These are phyloP conservation scores for Pardosa pseudoannulata DNA, from an alignment of 2,888 invertebrate genomes.

Conservation along the genomic window DNA sequence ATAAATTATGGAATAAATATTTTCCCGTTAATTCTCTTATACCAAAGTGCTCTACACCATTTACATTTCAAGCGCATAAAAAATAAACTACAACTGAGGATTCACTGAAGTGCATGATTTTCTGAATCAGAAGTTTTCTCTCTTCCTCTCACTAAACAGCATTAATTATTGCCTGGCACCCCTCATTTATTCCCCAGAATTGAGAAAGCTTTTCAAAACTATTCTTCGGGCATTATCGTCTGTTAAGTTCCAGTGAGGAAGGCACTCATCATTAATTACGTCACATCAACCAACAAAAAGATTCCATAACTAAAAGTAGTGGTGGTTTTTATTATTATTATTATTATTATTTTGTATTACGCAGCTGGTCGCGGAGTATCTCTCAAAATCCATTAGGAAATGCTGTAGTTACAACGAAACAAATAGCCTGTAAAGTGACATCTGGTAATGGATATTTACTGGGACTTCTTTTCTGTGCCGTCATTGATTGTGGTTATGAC, in stretches of 20 bases:
- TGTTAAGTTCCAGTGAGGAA: not conserved
- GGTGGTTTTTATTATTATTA: not conserved
- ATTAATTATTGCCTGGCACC: not conserved
- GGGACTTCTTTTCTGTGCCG: not conserved
- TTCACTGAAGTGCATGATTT: not conserved
- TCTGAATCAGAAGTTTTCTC: not conserved
- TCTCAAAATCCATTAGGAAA: not conserved
- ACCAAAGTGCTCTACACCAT: too few relatives aligned
- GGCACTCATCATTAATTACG: conserved; percentile 1
- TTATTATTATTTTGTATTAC: not conserved
- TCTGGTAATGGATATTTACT: conserved; percentile 3
- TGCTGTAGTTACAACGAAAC: not conserved
- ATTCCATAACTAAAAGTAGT: not conserved
- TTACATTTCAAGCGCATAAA: too few relatives aligned
- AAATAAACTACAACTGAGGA: not conserved
- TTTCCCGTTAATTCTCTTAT: too few relatives aligned
- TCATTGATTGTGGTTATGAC: conserved; percentile 2
- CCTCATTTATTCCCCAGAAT: not conserved
- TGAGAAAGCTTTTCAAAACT: not conserved
- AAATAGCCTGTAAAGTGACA: not conserved
- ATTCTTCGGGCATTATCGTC: conserved; percentile 1
- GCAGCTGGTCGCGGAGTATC: not conserved
- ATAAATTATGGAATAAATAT: too few relatives aligned
- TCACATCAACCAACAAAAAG: not conserved
- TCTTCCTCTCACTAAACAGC: not conserved